These are phyloP conservation scores for Troilus luridus DNA, from an alignment of 2,888 invertebrate species.

Conservation along the genomic window DNA sequence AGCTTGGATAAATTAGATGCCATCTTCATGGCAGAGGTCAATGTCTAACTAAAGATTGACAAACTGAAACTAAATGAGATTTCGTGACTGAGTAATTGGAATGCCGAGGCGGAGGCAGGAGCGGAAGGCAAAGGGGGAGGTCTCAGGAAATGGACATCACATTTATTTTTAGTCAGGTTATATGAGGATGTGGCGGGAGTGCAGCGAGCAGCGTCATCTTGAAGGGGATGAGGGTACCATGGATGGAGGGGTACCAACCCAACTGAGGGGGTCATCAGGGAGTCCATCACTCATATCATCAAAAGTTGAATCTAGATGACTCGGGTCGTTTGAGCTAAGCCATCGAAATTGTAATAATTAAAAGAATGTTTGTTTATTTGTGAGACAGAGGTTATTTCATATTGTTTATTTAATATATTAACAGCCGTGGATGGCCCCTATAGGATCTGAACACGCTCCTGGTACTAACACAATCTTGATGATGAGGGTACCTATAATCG, in stretches of 20 bases:
- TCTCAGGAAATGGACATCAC: neutral
- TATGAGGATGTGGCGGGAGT: neutral
- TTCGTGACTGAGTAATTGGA: constrained; percentile 21
- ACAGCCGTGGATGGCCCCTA: too few relatives aligned
- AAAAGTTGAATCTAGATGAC: neutral
- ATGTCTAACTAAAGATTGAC: neutral
- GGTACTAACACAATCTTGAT: too few relatives aligned
- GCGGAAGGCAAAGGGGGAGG: neutral
- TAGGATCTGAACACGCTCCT: too few relatives aligned
- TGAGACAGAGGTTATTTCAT: too few relatives aligned
- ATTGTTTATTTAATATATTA: too few relatives aligned
- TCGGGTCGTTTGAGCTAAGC: neutral
- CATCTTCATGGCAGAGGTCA: neutral
- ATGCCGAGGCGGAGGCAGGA: neutral
- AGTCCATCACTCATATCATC: neutral
- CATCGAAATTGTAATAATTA: neutral
- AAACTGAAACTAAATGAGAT: neutral
- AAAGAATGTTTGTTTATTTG: too few relatives aligned
- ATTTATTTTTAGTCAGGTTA: constrained; percentile 34
- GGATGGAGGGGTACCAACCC: neutral
- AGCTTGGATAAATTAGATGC: neutral
- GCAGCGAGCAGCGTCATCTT: neutral
- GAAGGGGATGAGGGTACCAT: neutral
- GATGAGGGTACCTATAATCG: too few relatives aligned
- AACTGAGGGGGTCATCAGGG: neutral